Evolutionary conservation across 2,888 invertebrate species (phyloP), one percentile per base, ranked within the genome.

Genomic region (Geophilus truncorum): DNA sequence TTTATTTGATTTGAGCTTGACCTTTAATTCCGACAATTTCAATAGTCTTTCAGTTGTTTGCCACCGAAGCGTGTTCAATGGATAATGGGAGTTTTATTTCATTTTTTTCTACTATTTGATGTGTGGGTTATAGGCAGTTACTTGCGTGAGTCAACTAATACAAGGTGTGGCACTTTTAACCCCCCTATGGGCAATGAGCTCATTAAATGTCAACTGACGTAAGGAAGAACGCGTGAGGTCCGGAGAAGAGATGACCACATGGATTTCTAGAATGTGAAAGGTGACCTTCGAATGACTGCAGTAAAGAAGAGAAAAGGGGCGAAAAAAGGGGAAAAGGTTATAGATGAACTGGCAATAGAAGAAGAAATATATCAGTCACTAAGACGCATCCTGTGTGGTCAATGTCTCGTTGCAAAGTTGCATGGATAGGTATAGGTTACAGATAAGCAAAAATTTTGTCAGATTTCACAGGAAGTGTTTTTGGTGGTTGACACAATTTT

Each of bases 191-290:
- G 57, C 57, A 62, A 23, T 62, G 57, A 62, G 57, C 57, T 21
- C 57, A 62, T 62, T 62, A 62, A 62, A 62, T 62, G 57, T 62
- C 57, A 62, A 62, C 57, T 62, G 57, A 62, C 57, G 57, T 62
- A 21, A 21, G 57, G 57, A 23, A 23, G 23, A 62, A 62, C 57
- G 57, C 57, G 57, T 62, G 57, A 62, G 57, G 57, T 62, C 57
- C 57, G 57, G 51, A 9, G 51, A 3, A 12, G 6, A 15, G 57
- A 62, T 62, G 57, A 62, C 57, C 57, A 23, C 57, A 62, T 9
- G 57, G 57, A 62, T 62, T n/a, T 62, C 10, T 18, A 62, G 57
- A 62, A 62, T 62, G 57, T n/a, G 57, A 21, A 62, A 62, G 57
- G 57, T 62, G 57, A 62, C 57, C 57, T 62, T 62, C 57, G 18